These are phyloP conservation scores for Drosophila lacertosa DNA, from an alignment of 1,140 invertebrate genomes.

Conservation along the genomic window DNA sequence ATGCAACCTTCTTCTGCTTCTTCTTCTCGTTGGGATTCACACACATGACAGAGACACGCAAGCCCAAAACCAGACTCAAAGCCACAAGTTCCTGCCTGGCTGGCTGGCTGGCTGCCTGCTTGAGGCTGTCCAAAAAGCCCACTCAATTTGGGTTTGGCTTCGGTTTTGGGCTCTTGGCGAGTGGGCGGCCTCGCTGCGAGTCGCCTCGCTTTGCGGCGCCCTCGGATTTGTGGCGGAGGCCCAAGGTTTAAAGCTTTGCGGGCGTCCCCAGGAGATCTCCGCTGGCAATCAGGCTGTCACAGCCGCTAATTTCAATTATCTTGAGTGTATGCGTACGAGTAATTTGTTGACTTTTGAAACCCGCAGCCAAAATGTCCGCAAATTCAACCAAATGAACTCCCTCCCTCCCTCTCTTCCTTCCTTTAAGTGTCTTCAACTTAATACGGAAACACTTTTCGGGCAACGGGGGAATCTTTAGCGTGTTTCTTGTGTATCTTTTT, in stretches of 20 bases:
- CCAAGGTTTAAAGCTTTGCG: slow-evolving; percentile 16
- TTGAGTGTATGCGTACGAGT: slow-evolving; percentile 64
- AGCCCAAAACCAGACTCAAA: background rate
- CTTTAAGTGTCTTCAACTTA: background rate
- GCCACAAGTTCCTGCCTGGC: slow-evolving; percentile 5
- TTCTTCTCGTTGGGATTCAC: background rate
- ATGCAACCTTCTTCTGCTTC: background rate
- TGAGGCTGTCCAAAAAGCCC: slow-evolving; percentile 71
- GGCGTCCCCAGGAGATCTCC: slow-evolving; percentile 47
- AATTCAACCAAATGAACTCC: slow-evolving; percentile 18
- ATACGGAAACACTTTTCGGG: slow-evolving; percentile 44
- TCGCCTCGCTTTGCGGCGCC: slow-evolving; percentile 26
- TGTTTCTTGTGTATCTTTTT: slow-evolving; percentile 23
- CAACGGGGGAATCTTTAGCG: slow-evolving; percentile 17
- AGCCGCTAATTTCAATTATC: slow-evolving; percentile 80
- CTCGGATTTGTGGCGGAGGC: slow-evolving; percentile 58
- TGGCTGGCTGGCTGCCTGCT: background rate
- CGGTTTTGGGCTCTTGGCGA: slow-evolving; percentile 26
- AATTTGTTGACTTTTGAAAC: slow-evolving; percentile 69
- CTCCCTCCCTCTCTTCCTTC: no score
- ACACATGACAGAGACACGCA: background rate
- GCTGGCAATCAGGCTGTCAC: slow-evolving; percentile 78
- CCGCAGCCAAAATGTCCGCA: slow-evolving; percentile 29
- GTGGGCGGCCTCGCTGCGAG: slow-evolving; percentile 50
- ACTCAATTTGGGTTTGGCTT: slow-evolving; percentile 74